phyloP scores from a whole-genome alignment of 2,797 vertebrate genomes.

The Hydrophis major region DNA sequence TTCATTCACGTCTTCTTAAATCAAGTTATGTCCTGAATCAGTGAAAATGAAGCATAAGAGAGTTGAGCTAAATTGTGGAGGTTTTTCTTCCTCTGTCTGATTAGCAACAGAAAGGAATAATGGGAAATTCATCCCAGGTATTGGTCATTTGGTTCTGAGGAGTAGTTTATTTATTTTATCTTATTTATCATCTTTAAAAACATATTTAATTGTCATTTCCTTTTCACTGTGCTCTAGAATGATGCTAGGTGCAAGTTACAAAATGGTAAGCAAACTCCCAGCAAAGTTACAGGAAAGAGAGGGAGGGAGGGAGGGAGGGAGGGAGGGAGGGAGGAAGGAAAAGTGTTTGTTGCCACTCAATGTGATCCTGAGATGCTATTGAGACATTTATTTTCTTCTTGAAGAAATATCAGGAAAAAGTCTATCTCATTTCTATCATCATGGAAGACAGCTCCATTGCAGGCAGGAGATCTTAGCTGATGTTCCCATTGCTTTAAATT shows the following conservation, averaged over 20 bases:
- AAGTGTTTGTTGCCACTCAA: neutral
- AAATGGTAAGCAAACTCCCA: neutral
- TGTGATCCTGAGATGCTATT: neutral
- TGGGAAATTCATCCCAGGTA: neutral
- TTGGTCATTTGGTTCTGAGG: neutral
- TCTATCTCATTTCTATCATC: neutral
- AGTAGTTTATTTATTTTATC: neutral
- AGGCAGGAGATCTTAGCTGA: neutral
- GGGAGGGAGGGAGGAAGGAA: neutral
- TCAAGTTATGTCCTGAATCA: neutral
- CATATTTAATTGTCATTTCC: neutral
- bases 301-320: neutral
- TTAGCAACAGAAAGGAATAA: neutral
- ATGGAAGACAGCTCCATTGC: neutral
- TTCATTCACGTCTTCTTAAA: neutral
- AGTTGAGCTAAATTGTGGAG: neutral
- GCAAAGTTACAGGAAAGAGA: neutral
- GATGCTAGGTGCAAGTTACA: neutral
- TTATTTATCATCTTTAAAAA: neutral
- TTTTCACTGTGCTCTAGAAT: neutral
- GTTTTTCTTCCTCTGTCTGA: neutral
- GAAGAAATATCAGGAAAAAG: neutral
- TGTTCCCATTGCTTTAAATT: neutral
- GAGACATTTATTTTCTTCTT: neutral
- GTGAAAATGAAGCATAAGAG: neutral